Conservation (phyloP, 1,140 invertebrate species). For the Elymnias hypermnestra region DNA sequence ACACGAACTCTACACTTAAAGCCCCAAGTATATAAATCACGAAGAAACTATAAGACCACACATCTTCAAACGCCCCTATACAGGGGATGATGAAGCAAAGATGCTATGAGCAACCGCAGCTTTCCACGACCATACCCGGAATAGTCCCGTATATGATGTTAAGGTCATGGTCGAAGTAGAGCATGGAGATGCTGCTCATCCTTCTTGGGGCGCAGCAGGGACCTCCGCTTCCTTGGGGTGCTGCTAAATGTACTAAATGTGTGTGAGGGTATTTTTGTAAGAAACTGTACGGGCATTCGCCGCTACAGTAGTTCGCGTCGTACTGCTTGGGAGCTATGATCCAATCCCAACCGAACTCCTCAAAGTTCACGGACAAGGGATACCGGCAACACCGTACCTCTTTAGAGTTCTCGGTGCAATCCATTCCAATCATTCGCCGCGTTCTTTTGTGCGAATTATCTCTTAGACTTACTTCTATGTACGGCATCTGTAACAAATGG, state of each 20-base stretch:
- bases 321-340: constrained; percentile 97
- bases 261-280: constrained; percentile 95
- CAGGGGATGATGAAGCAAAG: constrained; percentile 21
- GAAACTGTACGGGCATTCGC: constrained; percentile 95
- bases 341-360: constrained; percentile 98
- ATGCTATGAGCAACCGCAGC: constrained; percentile 92
- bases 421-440: constrained; percentile 86
- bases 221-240: constrained; percentile 81
- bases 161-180: constrained; percentile 93
- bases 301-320: constrained; percentile 97
- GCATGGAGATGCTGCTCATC: constrained; percentile 92
- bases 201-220: constrained; percentile 94
- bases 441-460: constrained; percentile 79
- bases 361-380: constrained; percentile 95
- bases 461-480: constrained; percentile 85
- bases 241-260: constrained; percentile 89
- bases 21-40: constrained; percentile 21
- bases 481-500: constrained; percentile 83
- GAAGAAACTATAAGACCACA: constrained; percentile 1
- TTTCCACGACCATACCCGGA: constrained; percentile 94
- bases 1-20: constrained; percentile 42
- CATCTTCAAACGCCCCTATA: constrained; percentile 9
- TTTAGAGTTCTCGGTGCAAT: constrained; percentile 85
- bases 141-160: constrained; percentile 93
- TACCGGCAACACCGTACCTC: constrained; percentile 93